Evolutionary conservation across 2,113 vertebrate species (phyloP).

Genomic region (Megaceryle torquata): DNA sequence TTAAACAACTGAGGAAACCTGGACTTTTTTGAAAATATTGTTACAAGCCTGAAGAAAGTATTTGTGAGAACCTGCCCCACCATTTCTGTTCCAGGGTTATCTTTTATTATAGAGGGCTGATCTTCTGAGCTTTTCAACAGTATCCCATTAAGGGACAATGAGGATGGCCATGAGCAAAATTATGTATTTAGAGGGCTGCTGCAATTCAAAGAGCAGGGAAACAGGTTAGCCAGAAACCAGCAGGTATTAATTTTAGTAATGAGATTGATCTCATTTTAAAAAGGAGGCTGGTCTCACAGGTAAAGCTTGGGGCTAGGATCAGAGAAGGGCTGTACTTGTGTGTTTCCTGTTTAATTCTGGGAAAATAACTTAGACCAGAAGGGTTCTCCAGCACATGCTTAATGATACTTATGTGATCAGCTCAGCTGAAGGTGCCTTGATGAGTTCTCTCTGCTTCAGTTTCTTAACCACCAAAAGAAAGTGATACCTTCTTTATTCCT

Average conservation of each 20-base stretch:
- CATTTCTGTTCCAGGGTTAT: background rate
- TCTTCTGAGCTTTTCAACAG: background rate
- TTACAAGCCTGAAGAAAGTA: background rate
- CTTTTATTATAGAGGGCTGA: background rate
- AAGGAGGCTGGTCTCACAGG: background rate
- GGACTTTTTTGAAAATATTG: background rate
- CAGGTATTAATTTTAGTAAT: slow-evolving; percentile 27
- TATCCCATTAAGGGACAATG: background rate
- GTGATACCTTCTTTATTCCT: background rate
- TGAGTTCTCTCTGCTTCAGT: background rate
- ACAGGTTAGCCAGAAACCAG: background rate
- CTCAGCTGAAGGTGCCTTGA: background rate
- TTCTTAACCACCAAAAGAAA: background rate
- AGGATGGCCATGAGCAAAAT: background rate
- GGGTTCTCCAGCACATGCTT: background rate
- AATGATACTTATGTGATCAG: background rate
- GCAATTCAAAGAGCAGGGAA: background rate
- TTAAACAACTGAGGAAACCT: background rate
- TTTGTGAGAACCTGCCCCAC: background rate
- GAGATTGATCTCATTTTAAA: slow-evolving; percentile 26
- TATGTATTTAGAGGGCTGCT: background rate
- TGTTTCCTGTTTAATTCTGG: background rate
- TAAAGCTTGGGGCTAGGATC: background rate
- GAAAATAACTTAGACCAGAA: background rate
- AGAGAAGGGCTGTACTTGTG: background rate